Conservation (phyloP, 2,113 vertebrate species). For the Murina feae region DNA sequence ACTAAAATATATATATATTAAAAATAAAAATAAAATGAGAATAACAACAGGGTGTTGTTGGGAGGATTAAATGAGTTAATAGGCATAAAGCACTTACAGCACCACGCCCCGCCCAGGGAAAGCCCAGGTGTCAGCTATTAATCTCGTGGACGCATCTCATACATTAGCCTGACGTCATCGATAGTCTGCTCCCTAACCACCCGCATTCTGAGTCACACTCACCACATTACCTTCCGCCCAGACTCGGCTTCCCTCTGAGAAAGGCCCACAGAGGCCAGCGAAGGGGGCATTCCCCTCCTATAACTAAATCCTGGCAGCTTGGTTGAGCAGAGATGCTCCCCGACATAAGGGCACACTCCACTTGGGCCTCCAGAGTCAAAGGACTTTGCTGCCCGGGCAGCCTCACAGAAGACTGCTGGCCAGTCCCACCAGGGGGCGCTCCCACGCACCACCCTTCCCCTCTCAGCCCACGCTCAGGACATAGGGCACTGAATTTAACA, state of each 20-base stretch:
- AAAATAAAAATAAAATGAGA: neutral
- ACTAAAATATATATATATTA: too few relatives aligned
- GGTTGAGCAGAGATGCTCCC: too few relatives aligned
- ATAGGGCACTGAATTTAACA: neutral
- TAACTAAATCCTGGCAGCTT: neutral
- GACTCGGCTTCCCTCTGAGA: neutral
- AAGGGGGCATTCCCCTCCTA: neutral
- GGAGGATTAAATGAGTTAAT: neutral
- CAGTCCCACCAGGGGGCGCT: fast-evolving
- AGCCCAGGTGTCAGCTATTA: neutral
- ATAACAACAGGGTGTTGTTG: fast-evolving
- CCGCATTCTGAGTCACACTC: neutral
- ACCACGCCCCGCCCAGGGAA: fast-evolving
- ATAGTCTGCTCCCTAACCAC: neutral
- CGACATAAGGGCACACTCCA: neutral
- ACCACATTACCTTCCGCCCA: neutral
- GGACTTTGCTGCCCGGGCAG: neutral
- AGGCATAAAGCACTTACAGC: too few relatives aligned
- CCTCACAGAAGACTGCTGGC: neutral
- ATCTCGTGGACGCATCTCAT: fast-evolving
- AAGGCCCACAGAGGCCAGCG: too few relatives aligned
- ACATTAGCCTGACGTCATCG: neutral
- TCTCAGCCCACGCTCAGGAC: neutral
- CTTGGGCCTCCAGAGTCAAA: neutral
- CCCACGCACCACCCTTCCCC: neutral